phyloP scores from a whole-genome alignment of 2,113 vertebrate species.

The Turnix velox region DNA sequence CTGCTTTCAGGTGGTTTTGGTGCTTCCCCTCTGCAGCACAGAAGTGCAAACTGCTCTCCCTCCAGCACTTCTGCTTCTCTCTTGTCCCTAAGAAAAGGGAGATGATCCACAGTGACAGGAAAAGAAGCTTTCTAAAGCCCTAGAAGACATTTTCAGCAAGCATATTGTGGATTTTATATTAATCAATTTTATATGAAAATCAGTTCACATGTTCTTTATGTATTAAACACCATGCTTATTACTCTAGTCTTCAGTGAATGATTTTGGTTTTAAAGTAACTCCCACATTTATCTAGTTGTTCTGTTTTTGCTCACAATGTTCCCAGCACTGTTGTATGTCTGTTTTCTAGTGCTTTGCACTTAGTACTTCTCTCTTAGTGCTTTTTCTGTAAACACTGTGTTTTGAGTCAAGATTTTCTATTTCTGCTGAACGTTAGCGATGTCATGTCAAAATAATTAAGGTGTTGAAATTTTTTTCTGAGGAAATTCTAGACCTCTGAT shows the following conservation, averaged over 20 bases:
- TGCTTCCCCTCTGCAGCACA: background rate
- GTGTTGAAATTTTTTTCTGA: background rate
- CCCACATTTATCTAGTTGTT: background rate
- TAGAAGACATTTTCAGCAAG: background rate
- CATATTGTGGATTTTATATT: background rate
- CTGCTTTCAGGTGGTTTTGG: background rate
- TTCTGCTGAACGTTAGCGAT: background rate
- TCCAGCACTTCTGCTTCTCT: background rate
- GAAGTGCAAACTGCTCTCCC: background rate
- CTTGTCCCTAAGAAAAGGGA: background rate
- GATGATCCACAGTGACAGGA: rapidly evolving
- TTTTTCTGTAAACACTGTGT: background rate
- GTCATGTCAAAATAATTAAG: background rate
- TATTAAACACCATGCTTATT: background rate
- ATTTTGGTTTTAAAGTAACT: background rate
- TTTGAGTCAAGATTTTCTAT: background rate
- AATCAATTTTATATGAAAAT: background rate
- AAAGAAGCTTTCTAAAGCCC: background rate
- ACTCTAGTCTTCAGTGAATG: background rate
- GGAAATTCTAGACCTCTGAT: background rate
- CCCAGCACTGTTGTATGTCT: background rate
- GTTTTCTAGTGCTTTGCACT: background rate
- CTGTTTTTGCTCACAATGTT: background rate
- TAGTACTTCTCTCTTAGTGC: background rate
- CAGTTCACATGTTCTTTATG: background rate